Percentiles rank a stretch among this genome's conserved stretches.
These are phyloP conservation scores for Lamproptera curius DNA, from an alignment of 2,888 invertebrate species.

Conservation along the genomic window DNA sequence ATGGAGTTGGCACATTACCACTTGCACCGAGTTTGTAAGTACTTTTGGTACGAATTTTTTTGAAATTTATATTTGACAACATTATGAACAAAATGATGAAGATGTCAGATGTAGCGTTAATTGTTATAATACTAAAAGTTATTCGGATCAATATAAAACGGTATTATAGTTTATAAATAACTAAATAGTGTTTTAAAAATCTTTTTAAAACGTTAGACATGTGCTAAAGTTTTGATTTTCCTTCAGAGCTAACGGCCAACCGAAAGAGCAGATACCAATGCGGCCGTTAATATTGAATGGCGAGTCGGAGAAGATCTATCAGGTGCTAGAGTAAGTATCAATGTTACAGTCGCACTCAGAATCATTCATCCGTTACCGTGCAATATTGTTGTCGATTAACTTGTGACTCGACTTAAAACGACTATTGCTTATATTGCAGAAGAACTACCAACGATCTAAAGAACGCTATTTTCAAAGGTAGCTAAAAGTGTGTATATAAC, in stretches of 20 bases:
- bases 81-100: too few species aligned
- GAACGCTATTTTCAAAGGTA: slow-evolving; percentile 74
- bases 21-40: slow-evolving; percentile 65
- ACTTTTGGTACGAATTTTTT: background rate
- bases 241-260: slow-evolving; percentile 66
- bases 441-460: slow-evolving; percentile 75
- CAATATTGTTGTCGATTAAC: slow-evolving; percentile 23
- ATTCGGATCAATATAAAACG: too few species aligned
- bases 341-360: slow-evolving; percentile 3
- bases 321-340: slow-evolving; percentile 84
- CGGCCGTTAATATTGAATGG: slow-evolving; percentile 84
- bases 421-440: slow-evolving; percentile 66
- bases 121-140: too few species aligned
- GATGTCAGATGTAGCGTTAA: too few species aligned
- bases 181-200: too few species aligned
- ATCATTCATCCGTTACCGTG: slow-evolving; percentile 27
- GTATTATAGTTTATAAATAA: too few species aligned
- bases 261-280: slow-evolving; percentile 87
- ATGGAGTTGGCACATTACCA: slow-evolving; percentile 58
- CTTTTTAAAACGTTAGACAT: too few species aligned
- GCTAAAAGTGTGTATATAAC: slow-evolving; percentile 58
- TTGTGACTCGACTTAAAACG: slow-evolving; percentile 18
- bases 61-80: too few species aligned
- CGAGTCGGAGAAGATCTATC: slow-evolving; percentile 81
- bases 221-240: background rate